A percentile compares a stretch with the other conserved stretches of the same genome.
Conservation (phyloP, 2,888 invertebrate species). For the Idaea straminata region DNA sequence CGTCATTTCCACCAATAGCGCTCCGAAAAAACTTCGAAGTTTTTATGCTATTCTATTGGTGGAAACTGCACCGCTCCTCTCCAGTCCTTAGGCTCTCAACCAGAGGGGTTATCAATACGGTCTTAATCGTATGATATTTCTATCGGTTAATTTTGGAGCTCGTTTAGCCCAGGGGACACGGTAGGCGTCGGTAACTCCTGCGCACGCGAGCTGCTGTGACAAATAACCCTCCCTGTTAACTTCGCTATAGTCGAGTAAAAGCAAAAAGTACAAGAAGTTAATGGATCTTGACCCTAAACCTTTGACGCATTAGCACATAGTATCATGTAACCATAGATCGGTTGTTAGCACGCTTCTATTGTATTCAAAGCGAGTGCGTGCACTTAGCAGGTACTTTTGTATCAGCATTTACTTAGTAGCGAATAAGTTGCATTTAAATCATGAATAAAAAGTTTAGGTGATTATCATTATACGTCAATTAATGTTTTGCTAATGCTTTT, state of each 20-base stretch:
- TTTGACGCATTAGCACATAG: neutral
- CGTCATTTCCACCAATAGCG: too few species aligned
- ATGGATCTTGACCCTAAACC: neutral
- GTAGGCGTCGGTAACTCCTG: constrained; percentile 3
- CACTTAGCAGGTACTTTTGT: neutral
- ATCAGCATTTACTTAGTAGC: neutral
- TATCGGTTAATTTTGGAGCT: too few species aligned
- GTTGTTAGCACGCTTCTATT: neutral
- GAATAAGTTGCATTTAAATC: neutral
- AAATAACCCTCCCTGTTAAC: too few species aligned
- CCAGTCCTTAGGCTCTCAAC: too few species aligned
- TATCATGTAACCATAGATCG: neutral
- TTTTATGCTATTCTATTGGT: too few species aligned
- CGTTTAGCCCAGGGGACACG: too few species aligned
- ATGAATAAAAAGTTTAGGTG: neutral
- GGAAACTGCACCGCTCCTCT: too few species aligned
- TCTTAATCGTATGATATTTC: too few species aligned
- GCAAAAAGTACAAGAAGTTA: neutral
- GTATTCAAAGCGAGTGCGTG: neutral
- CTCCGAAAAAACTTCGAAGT: too few species aligned
- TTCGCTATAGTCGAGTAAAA: too few species aligned
- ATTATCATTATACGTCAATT: neutral
- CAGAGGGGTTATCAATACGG: too few species aligned
- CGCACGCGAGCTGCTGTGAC: too few species aligned
- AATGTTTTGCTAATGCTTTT: neutral